phyloP scores from a whole-genome alignment of 2,888 invertebrate genomes.

The Macropis europaea region DNA sequence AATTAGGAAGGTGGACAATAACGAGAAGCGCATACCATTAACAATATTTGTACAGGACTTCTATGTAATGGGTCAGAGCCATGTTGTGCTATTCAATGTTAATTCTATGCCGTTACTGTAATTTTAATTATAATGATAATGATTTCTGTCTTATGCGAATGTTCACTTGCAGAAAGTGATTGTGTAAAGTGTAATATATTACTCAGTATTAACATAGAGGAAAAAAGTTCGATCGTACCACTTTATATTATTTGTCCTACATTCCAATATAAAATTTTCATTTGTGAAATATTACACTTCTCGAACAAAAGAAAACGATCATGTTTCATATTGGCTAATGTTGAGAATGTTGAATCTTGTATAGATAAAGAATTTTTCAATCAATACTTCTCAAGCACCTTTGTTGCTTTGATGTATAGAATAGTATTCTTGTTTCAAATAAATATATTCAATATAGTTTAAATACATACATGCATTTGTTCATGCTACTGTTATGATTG shows the following conservation, averaged over 20 bases:
- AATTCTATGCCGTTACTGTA: conserved; percentile 40
- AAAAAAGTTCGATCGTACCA: conserved; percentile 51
- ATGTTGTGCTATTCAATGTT: conserved; percentile 34
- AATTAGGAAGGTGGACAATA: conserved; percentile 14
- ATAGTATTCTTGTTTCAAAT: conserved; percentile 34
- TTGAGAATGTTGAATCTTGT: conserved; percentile 9
- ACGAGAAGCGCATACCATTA: neutral
- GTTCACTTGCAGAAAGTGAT: conserved; percentile 49
- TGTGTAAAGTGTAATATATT: conserved; percentile 77
- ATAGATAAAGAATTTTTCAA: neutral
- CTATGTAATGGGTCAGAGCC: conserved; percentile 14
- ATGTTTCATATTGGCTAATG: conserved; percentile 22
- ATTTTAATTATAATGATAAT: conserved; percentile 35
- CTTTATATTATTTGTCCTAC: conserved; percentile 70
- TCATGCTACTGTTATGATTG: conserved; percentile 13
- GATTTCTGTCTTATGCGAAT: conserved; percentile 50
- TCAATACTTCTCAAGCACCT: neutral
- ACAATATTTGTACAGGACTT: conserved; percentile 14
- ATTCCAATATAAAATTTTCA: conserved; percentile 74
- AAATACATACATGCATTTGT: conserved; percentile 15
- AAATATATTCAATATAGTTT: conserved; percentile 23
- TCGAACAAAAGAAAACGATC: neutral
- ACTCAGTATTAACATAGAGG: conserved; percentile 77
- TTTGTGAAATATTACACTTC: conserved; percentile 22
- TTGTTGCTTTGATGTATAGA: conserved; percentile 21